Evolutionary conservation across 2,888 invertebrate species (phyloP), one percentile per base, ranked within the genome.

Genomic region (Flexamia atlantica): DNA sequence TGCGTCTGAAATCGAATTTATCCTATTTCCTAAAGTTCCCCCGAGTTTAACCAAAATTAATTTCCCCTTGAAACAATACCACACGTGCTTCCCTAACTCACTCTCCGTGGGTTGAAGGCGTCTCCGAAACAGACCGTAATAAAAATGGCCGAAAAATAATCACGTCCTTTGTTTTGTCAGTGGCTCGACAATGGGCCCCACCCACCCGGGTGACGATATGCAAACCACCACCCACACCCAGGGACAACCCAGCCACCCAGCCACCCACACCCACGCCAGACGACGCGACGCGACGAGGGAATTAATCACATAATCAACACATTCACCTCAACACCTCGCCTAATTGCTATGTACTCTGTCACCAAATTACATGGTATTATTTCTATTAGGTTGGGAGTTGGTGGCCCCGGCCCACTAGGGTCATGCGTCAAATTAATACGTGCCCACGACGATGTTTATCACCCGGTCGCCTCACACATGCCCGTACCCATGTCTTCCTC

Each of bases 141-240:
- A 76, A 76, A 72, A 76, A 76, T 50, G 72, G 72, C 50, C 76
- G 76, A 40, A 76, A 76, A 76, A 46, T 76, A 76, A 76, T 76
- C 10, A 76, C 76, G 25, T 76, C 76, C 76, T 76, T 76, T 76
- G 76, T 76, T 76, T 72, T 76, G 76, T 76, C 72, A 72, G 30
- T 14, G 72, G 40, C 32, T 2, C 32, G 68, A 72, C 72, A 72
- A 72, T 40, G 68, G 68, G 72, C 14, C 40, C 12, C 68, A 4
- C 68, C 68, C 68, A 36, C 32, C 7, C 1, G 10, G 14, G 68
- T 36, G 64, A 64, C 64, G 12, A 42, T n/a, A 68, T 68, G 68
- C 68, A 32, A 68, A 68, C 68, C 68, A 23, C 64, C 68, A 30
- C 68, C 68, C 68, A 68, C 68, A 36, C 36, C 36, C 36, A 36